These are phyloP conservation scores for Teleogryllus occipitalis DNA, from an alignment of 1,140 invertebrate genomes.

Conservation along the genomic window DNA sequence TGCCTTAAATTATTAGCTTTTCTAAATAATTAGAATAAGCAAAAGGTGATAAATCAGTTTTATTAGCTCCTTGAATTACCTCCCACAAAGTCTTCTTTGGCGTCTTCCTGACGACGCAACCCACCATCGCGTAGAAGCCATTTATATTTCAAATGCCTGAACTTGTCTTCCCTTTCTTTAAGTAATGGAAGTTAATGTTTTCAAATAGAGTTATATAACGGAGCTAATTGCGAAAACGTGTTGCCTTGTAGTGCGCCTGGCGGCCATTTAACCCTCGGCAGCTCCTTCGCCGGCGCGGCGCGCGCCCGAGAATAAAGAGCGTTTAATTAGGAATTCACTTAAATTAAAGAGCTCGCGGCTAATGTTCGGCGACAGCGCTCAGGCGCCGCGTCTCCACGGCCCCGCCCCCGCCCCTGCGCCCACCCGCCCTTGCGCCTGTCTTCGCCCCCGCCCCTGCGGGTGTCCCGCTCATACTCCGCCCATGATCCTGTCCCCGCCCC, in stretches of 20 bases:
- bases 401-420: too few relatives aligned
- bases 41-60: too few relatives aligned
- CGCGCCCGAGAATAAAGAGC: not conserved
- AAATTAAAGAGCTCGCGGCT: constrained; percentile 3
- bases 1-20: too few relatives aligned
- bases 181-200: constrained; percentile 1
- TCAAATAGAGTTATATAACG: not conserved
- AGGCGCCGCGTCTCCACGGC: too few relatives aligned
- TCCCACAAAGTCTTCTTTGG: too few relatives aligned
- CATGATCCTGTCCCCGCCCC: too few relatives aligned
- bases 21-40: too few relatives aligned
- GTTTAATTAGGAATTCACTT: constrained; percentile 2
- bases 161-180: not conserved
- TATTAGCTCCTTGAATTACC: too few relatives aligned
- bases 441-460: too few relatives aligned
- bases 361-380: not conserved
- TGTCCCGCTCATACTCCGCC: too few relatives aligned
- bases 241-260: not conserved
- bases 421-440: too few relatives aligned
- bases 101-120: too few relatives aligned
- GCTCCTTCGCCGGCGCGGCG: not conserved
- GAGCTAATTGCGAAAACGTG: constrained; percentile 3
- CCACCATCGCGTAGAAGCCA: not conserved
- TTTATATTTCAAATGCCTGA: not conserved
- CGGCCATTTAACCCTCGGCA: not conserved